These are phyloP conservation scores for Osmoderma eremita DNA, from an alignment of 2,888 invertebrate genomes.

Conservation along the genomic window DNA sequence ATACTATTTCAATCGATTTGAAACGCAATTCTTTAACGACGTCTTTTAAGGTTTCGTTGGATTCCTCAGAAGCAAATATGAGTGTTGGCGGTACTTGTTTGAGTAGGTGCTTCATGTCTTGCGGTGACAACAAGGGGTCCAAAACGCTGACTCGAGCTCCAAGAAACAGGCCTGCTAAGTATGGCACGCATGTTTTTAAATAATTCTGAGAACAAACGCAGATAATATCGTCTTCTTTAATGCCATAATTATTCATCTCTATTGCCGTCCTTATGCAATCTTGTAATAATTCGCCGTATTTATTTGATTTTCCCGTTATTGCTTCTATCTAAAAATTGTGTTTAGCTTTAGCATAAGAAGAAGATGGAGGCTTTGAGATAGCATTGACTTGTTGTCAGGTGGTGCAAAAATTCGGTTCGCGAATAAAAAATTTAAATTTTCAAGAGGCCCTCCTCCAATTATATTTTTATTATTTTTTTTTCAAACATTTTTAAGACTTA, in stretches of 20 bases:
- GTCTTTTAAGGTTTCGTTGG: slow-evolving; percentile 39
- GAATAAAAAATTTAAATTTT: no score
- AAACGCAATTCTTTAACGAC: slow-evolving; percentile 17
- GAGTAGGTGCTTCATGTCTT: slow-evolving; percentile 50
- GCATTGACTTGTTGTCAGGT: no score
- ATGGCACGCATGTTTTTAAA: slow-evolving; percentile 62
- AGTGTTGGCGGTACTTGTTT: slow-evolving; percentile 49
- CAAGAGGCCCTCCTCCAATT: no score
- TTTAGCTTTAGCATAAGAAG: neutral
- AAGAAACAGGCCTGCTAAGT: slow-evolving; percentile 64
- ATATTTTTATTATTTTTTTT: no score
- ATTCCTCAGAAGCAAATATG: slow-evolving; percentile 42
- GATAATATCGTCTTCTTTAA: slow-evolving; percentile 63
- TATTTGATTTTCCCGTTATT: slow-evolving; percentile 62
- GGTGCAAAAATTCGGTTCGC: no score
- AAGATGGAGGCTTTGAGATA: no score
- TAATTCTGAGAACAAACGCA: slow-evolving; percentile 64
- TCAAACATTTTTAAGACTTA: no score
- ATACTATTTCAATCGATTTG: slow-evolving; percentile 38
- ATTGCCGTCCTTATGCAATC: slow-evolving; percentile 64
- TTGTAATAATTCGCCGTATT: slow-evolving; percentile 58
- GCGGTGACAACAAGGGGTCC: slow-evolving; percentile 52
- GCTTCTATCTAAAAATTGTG: slow-evolving; percentile 62
- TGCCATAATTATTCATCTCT: slow-evolving; percentile 61
- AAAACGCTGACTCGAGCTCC: slow-evolving; percentile 58